A percentile compares a stretch with the other conserved stretches of the same genome.
Conservation (phyloP, 2,113 vertebrate genomes). For the Peucedramus taeniatus region DNA sequence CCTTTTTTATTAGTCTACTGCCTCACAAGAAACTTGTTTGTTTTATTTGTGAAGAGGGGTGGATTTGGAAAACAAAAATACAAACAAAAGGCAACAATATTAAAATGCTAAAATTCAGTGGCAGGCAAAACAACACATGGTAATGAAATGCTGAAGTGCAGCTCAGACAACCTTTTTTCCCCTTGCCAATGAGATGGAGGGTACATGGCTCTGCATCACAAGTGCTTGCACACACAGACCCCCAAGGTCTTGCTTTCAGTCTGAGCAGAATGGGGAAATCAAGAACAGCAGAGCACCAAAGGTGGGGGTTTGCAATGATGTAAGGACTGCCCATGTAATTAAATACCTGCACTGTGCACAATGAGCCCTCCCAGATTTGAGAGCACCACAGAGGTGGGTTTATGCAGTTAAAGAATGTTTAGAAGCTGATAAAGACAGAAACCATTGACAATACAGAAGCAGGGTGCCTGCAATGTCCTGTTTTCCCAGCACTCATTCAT, state of each 20-base stretch:
- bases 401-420: not conserved
- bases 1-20: not conserved
- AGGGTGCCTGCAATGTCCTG: not conserved
- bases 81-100: not conserved
- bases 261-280: not conserved
- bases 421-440: not conserved
- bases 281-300: not conserved
- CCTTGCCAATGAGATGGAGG: not conserved
- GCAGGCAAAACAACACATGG: not conserved
- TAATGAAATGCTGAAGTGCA: not conserved
- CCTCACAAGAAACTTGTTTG: not conserved
- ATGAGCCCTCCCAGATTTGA: accelerated
- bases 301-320: not conserved
- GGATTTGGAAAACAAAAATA: not conserved
- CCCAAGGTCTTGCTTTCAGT: not conserved
- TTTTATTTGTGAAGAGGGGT: not conserved
- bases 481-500: not conserved
- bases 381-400: not conserved
- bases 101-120: not conserved
- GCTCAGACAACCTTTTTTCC: not conserved
- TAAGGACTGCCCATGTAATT: not conserved
- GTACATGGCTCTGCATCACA: not conserved
- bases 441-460: not conserved
- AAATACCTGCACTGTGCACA: not conserved
- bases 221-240: not conserved